Conservation (phyloP, 2,888 invertebrate genomes). For the Drosophila parthenogenetica region DNA sequence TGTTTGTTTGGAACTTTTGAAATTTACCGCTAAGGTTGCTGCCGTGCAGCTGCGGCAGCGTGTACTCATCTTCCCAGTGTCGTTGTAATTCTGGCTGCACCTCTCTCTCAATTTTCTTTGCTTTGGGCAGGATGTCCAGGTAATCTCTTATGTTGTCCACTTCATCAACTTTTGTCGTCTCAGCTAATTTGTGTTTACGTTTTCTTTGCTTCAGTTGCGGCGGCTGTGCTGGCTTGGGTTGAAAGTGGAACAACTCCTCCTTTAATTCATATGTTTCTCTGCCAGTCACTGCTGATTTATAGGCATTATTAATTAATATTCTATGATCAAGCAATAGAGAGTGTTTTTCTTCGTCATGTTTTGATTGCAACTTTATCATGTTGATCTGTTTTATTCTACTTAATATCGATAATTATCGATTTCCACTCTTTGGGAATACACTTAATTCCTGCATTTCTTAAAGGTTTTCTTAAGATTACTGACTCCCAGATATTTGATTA, state of each 20-base stretch:
- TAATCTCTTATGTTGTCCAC: slow-evolving; percentile 39
- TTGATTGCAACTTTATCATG: slow-evolving; percentile 63
- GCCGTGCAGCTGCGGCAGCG: slow-evolving; percentile 86
- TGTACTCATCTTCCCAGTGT: slow-evolving; percentile 75
- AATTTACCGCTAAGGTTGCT: slow-evolving; percentile 86
- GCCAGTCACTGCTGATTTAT: slow-evolving; percentile 23
- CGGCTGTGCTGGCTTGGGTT: slow-evolving; percentile 29
- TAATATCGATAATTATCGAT: slow-evolving; percentile 21
- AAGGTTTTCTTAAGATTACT: not conserved
- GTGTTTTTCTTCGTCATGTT: slow-evolving; percentile 12
- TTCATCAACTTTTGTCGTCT: not conserved
- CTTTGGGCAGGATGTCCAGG: slow-evolving; percentile 36
- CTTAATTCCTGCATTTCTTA: not conserved
- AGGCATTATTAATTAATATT: slow-evolving; percentile 69
- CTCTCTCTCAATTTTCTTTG: not conserved
- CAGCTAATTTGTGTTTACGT: slow-evolving; percentile 48
- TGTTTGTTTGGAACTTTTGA: slow-evolving; percentile 85
- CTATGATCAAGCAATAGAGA: slow-evolving; percentile 77
- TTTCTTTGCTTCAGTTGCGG: slow-evolving; percentile 15
- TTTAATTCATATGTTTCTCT: slow-evolving; percentile 56
- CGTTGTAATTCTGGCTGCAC: slow-evolving; percentile 46
- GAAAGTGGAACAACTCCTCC: slow-evolving; percentile 71
- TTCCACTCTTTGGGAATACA: not conserved
- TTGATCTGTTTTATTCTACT: not conserved
- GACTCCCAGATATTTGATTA: slow-evolving; percentile 27